Base-by-base conservation (phyloP, 2,113 vertebrate species). In the Turnix velox region DNA sequence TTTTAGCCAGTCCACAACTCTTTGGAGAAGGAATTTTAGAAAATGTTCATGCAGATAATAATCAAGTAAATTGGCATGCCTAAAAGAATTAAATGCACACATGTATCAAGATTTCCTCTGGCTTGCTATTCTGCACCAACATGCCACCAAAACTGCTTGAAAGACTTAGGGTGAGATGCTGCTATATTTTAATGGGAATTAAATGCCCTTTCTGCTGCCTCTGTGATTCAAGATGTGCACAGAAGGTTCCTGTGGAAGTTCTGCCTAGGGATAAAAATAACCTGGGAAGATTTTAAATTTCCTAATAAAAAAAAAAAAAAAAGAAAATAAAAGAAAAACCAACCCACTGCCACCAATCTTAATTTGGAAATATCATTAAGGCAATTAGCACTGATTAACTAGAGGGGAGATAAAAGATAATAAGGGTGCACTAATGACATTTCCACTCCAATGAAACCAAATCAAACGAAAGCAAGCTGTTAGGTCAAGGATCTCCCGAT, bases 311-410 rank as follows among this genome's bases (percentile, higher is more conserved):
- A n/a, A n/a, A n/a, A n/a, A n/a, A n/a, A n/a, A n/a, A n/a, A n/a
- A n/a, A n/a, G n/a, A n/a, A n/a, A n/a, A n/a, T n/a, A n/a, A n/a
- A n/a, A n/a, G n/a, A n/a, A n/a, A 96, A 94, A 74, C 76, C 93
- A 93, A 93, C 84, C 86, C 13, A 16, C 93, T 96, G 89, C 95
- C 82, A 92, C 84, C 79, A 68, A 68, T 91, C 84, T 91, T 83
- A 92, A 92, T 79, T 95, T 75, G 82, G 93, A 95, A 94, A 95
- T 87, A 91, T 65, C 82, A 82, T 87, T 89, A 79, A 91, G 82
- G 62, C 89, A 95, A 95, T 94, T 95, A 94, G n/a, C 71, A 57
- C 71, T 87, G 84, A 91, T 95, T 65, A 92, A 84, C 82, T 85
- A 42, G 62, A 92, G 77, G 81, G 67, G 82, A 89, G 84, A 82